These are phyloP conservation scores for Onychomys leucogaster DNA, from an alignment of 2,797 vertebrate genomes.

Conservation along the genomic window DNA sequence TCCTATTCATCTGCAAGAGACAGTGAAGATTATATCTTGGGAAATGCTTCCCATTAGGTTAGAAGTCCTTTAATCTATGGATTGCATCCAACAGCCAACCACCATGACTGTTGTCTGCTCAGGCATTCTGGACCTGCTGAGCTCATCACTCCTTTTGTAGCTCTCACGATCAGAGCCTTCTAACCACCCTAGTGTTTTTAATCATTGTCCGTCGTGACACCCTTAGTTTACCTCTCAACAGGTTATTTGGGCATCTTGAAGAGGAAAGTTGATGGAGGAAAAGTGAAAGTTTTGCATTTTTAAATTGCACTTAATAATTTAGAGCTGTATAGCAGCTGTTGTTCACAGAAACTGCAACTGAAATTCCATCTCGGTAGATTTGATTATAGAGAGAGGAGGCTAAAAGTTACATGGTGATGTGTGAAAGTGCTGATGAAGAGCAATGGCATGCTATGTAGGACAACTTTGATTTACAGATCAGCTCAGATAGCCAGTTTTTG, in stretches of 20 bases:
- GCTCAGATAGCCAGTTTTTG: background rate
- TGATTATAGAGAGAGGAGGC: constrained; percentile 46
- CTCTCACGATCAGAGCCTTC: background rate
- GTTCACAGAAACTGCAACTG: constrained; percentile 53
- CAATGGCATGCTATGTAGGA: background rate
- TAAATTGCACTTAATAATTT: constrained; percentile 68
- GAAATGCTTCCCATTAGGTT: constrained; percentile 7
- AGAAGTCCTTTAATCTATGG: background rate
- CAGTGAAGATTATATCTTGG: background rate
- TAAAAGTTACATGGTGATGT: constrained; percentile 41
- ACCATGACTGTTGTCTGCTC: background rate
- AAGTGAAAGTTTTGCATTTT: constrained; percentile 50
- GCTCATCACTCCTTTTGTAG: background rate
- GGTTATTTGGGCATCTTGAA: background rate
- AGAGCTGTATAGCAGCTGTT: constrained; percentile 1
- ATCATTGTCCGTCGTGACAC: background rate
- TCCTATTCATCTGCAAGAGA: constrained; percentile 17
- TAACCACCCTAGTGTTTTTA: background rate
- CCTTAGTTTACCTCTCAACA: background rate
- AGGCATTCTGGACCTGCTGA: background rate
- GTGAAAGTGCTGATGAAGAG: constrained; percentile 47
- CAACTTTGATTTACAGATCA: constrained; percentile 60
- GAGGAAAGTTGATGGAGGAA: background rate
- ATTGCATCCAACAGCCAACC: background rate
- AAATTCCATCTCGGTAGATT: constrained; percentile 26